phyloP scores from a whole-genome alignment of 2,888 invertebrate genomes.

The Seladonia tumulorum region DNA sequence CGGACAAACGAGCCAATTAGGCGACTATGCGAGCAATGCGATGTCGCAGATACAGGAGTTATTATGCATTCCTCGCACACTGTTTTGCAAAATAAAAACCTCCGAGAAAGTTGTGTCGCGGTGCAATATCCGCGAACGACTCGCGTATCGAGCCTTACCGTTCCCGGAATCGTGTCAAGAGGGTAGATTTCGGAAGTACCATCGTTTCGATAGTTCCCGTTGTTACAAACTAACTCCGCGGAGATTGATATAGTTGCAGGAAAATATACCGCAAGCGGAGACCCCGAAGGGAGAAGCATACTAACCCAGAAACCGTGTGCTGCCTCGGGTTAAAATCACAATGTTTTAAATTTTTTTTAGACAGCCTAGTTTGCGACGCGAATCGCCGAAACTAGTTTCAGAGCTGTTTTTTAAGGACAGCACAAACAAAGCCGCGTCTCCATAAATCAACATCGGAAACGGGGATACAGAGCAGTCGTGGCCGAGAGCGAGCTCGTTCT shows the following conservation, averaged over 20 bases:
- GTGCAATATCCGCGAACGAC: not conserved
- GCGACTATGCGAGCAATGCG: not conserved
- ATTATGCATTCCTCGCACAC: too few relatives aligned
- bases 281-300: not conserved
- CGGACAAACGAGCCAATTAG: not conserved
- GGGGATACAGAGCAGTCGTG: not conserved
- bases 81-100: not conserved
- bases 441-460: not conserved
- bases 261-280: not conserved
- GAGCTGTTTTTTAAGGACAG: not conserved
- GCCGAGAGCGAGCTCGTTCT: not conserved
- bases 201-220: not conserved
- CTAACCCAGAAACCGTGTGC: not conserved
- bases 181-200: conserved; percentile 17
- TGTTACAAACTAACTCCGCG: not conserved
- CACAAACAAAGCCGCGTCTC: not conserved
- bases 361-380: not conserved
- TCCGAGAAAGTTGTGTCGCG: not conserved
- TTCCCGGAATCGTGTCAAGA: conserved; percentile 12
- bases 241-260: not conserved
- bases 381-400: not conserved
- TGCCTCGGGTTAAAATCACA: not conserved
- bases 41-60: not conserved
- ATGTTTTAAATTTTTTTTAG: not conserved
- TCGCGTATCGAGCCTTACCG: not conserved